phyloP scores from a whole-genome alignment of 2,888 invertebrate genomes.

The Tetrapedia diversipes region DNA sequence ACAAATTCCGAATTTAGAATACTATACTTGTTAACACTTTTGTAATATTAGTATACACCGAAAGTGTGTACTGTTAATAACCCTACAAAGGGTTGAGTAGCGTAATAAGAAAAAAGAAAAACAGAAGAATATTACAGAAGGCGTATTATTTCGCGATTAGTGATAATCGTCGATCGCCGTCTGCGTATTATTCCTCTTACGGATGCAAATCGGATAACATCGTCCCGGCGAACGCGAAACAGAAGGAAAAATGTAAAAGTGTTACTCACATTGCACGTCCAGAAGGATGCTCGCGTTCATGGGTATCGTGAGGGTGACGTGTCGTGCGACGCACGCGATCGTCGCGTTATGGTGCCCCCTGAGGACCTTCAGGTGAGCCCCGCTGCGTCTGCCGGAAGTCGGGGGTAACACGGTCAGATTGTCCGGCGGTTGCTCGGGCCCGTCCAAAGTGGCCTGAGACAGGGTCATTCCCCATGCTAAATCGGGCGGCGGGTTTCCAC shows the following conservation, averaged over 20 bases:
- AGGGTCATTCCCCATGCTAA: slow-evolving; percentile 87
- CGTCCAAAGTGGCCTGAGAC: slow-evolving; percentile 81
- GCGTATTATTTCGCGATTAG: too few relatives aligned
- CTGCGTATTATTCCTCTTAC: too few relatives aligned
- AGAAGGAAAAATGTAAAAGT: not conserved
- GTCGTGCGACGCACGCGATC: slow-evolving; percentile 91
- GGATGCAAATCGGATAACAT: too few relatives aligned
- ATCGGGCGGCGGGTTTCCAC: slow-evolving; percentile 89
- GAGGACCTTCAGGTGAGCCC: slow-evolving; percentile 89
- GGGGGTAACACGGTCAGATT: slow-evolving; percentile 79
- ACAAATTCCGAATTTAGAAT: too few relatives aligned
- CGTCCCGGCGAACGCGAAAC: too few relatives aligned
- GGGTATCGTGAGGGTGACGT: slow-evolving; percentile 85
- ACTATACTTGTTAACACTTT: too few relatives aligned
- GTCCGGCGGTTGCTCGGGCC: slow-evolving; percentile 80
- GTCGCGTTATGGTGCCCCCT: slow-evolving; percentile 94
- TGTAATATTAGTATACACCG: too few relatives aligned
- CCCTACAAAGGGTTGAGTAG: too few relatives aligned
- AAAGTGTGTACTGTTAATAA: too few relatives aligned
- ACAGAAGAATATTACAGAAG: too few relatives aligned
- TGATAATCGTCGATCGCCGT: too few relatives aligned
- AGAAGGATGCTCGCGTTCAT: slow-evolving; percentile 86
- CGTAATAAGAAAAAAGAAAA: too few relatives aligned
- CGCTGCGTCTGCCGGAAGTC: slow-evolving; percentile 83
- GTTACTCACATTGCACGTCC: slow-evolving; percentile 88